Conservation (phyloP, 2,888 invertebrate genomes). For the Myopa testacea region DNA sequence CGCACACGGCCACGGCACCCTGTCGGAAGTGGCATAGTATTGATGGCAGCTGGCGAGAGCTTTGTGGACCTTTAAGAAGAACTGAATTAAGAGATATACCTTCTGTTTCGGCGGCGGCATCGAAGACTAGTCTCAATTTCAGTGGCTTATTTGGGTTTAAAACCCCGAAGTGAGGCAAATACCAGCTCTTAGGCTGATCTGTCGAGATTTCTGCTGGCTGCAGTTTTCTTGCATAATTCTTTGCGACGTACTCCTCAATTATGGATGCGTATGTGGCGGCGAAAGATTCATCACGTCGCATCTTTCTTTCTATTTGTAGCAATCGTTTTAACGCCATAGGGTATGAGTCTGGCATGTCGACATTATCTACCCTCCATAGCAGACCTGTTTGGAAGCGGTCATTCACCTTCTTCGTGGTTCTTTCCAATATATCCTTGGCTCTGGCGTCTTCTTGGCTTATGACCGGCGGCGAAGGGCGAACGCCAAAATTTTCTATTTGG, state of each 20-base stretch:
- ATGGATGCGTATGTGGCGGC: slow-evolving; percentile 40
- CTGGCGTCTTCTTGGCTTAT: neutral
- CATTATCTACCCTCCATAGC: slow-evolving; percentile 38
- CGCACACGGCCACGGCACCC: too few species aligned
- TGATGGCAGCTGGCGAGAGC: too few species aligned
- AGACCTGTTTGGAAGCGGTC: slow-evolving; percentile 39
- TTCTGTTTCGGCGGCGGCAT: too few species aligned
- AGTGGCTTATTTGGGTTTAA: slow-evolving; percentile 54
- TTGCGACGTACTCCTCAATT: slow-evolving; percentile 35
- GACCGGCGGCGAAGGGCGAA: slow-evolving; percentile 8
- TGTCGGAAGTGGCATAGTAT: too few species aligned
- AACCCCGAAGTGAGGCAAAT: slow-evolving; percentile 54
- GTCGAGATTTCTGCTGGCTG: neutral
- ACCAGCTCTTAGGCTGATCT: slow-evolving; percentile 46
- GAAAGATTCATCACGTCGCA: slow-evolving; percentile 42
- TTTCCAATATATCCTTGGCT: slow-evolving; percentile 5
- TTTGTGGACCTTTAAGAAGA: too few species aligned
- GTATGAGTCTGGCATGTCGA: slow-evolving; percentile 38
- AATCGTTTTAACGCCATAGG: slow-evolving; percentile 38
- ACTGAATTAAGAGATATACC: too few species aligned
- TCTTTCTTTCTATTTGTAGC: slow-evolving; percentile 39
- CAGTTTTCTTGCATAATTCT: slow-evolving; percentile 42
- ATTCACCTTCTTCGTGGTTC: slow-evolving; percentile 25
- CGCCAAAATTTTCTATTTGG: slow-evolving; percentile 10
- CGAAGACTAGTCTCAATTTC: slow-evolving; percentile 54